Evolutionary conservation across 2,113 vertebrate genomes (phyloP).

Genomic region (Tupaia tana): DNA sequence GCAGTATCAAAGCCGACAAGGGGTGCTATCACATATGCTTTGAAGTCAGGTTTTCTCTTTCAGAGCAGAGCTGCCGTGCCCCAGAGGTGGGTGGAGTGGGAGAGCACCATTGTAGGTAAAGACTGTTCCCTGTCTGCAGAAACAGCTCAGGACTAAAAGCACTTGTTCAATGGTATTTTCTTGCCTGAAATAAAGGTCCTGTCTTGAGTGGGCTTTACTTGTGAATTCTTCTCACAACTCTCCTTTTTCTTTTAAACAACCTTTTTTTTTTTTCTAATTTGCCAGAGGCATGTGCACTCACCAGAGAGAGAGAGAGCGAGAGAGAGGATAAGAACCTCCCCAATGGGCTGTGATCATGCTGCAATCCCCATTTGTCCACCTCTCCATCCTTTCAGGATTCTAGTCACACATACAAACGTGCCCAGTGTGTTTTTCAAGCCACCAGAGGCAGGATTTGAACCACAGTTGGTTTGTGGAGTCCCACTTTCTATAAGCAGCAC

Average conservation of each 20-base stretch:
- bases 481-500: too few species aligned
- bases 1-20: background rate
- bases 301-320: too few species aligned
- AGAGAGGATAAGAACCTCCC: too few species aligned
- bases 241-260: background rate
- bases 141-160: background rate
- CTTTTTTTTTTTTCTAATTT: too few species aligned
- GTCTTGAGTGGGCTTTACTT: background rate
- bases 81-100: conserved; percentile 10
- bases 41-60: conserved; percentile 19
- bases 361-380: too few species aligned
- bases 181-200: background rate
- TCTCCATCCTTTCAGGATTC: too few species aligned
- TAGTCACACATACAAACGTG: too few species aligned
- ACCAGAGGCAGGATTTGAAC: too few species aligned
- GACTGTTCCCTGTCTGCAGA: background rate
- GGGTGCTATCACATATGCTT: conserved; percentile 4
- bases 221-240: background rate
- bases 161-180: background rate
- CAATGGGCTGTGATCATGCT: too few species aligned
- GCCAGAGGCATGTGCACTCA: too few species aligned
- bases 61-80: background rate
- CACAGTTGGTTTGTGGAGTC: too few species aligned
- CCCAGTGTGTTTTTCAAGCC: too few species aligned
- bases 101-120: background rate